Percentiles rank a stretch among this genome's conserved stretches.
Conservation (phyloP, 2,797 vertebrate genomes). For the Pelodytes ibericus region DNA sequence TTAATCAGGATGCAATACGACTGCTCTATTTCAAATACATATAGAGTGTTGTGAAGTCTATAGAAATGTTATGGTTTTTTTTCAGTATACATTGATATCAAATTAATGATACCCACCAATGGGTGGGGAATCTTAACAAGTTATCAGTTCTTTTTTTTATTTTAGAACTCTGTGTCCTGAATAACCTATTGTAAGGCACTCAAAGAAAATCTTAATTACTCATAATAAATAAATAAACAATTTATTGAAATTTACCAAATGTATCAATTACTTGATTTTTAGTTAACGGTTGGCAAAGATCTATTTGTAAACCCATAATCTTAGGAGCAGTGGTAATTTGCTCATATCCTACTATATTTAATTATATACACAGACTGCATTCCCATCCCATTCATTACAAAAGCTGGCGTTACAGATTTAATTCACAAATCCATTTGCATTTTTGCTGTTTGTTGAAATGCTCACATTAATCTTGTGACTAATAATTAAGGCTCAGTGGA, state of each 20-base stretch:
- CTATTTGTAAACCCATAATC: too few relatives aligned
- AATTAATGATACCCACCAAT: neutral
- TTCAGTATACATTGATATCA: neutral
- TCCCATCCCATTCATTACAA: neutral
- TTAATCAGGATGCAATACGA: slow-evolving; percentile 27
- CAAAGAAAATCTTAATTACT: too few relatives aligned
- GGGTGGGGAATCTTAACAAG: neutral
- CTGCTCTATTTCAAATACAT: neutral
- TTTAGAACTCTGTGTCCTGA: slow-evolving; percentile 1
- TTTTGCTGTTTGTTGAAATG: slow-evolving; percentile 1
- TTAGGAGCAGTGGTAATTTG: too few relatives aligned
- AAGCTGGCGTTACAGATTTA: neutral
- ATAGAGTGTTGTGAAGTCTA: neutral
- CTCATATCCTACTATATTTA: too few relatives aligned
- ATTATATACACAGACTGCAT: too few relatives aligned
- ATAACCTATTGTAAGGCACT: too few relatives aligned
- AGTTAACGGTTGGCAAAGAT: too few relatives aligned
- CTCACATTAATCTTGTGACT: neutral
- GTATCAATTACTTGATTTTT: neutral
- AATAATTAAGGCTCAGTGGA: slow-evolving; percentile 4
- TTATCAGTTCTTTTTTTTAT: neutral
- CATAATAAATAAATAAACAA: too few relatives aligned
- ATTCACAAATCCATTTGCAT: slow-evolving; percentile 16
- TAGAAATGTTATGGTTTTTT: neutral
- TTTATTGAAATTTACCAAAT: neutral